These are phyloP conservation scores for Drosophila varians DNA, from an alignment of 1,140 invertebrate genomes.

Conservation along the genomic window DNA sequence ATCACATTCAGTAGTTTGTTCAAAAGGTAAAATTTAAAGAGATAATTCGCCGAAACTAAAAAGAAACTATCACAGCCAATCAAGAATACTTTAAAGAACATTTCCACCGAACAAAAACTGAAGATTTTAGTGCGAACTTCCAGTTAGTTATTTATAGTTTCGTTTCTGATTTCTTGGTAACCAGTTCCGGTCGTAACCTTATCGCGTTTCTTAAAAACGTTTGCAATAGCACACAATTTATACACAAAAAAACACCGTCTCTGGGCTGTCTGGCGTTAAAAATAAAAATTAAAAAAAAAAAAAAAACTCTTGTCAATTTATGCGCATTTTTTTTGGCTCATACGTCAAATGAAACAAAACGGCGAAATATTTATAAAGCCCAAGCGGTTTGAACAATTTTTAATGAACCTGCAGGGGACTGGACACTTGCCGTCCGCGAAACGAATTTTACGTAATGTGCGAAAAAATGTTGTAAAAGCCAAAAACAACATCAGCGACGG, in stretches of 20 bases:
- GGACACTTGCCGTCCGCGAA: constrained; percentile 20
- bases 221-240: constrained; percentile 2
- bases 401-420: constrained; percentile 27
- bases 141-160: constrained; percentile 31
- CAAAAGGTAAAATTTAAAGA: constrained; percentile 60
- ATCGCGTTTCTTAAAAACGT: constrained; percentile 41
- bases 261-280: constrained; percentile 45
- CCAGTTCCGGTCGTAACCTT: constrained; percentile 63
- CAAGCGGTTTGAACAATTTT: constrained; percentile 20
- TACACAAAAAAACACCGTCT: constrained; percentile 37
- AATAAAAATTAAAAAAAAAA: neutral
- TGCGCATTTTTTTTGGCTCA: constrained; percentile 40
- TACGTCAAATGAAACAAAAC: constrained; percentile 33
- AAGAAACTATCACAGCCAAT: constrained; percentile 33
- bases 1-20: constrained; percentile 79
- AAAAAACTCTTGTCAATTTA: constrained; percentile 31
- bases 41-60: constrained; percentile 34
- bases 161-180: constrained; percentile 28
- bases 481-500: constrained; percentile 1
- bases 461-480: constrained; percentile 40
- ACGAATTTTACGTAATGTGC: constrained; percentile 40
- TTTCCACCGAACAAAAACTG: constrained; percentile 7
- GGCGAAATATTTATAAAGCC: constrained; percentile 10
- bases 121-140: constrained; percentile 35
- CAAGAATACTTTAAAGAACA: neutral